phyloP scores from a whole-genome alignment of 1,140 invertebrate species.

The Scaptomyza montana region DNA sequence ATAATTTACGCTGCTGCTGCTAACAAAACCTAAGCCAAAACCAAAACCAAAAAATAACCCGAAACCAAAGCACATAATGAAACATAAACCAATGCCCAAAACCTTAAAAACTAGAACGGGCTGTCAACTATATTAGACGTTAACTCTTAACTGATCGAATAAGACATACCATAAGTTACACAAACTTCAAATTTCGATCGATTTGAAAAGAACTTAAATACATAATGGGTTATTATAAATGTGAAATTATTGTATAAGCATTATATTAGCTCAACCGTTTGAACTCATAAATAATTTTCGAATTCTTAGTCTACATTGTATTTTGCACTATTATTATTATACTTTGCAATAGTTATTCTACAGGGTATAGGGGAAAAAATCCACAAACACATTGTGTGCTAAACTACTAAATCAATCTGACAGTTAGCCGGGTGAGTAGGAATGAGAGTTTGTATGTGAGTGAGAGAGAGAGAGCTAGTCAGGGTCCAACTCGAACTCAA shows the following conservation, averaged over 20 bases:
- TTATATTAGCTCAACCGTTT: no score
- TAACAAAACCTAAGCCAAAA: background rate
- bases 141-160: background rate
- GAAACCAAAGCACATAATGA: conserved; percentile 11
- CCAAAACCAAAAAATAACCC: conserved; percentile 14
- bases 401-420: conserved; percentile 73
- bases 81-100: conserved; percentile 38
- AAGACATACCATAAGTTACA: background rate
- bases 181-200: background rate
- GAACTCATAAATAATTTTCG: no score
- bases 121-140: conserved; percentile 6
- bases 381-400: conserved; percentile 79
- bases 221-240: no score
- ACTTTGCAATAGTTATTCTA: background rate
- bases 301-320: no score
- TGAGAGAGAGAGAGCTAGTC: background rate
- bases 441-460: background rate
- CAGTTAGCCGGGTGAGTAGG: background rate
- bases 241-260: no score
- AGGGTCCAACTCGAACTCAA: conserved; percentile 11
- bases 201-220: no score
- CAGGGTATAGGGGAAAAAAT: conserved; percentile 44
- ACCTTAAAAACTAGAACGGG: conserved; percentile 20
- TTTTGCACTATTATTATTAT: background rate
- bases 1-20: conserved; percentile 52